Evolutionary conservation across 2,113 vertebrate species (phyloP).

Genomic region (Coptodon bakossiorum): DNA sequence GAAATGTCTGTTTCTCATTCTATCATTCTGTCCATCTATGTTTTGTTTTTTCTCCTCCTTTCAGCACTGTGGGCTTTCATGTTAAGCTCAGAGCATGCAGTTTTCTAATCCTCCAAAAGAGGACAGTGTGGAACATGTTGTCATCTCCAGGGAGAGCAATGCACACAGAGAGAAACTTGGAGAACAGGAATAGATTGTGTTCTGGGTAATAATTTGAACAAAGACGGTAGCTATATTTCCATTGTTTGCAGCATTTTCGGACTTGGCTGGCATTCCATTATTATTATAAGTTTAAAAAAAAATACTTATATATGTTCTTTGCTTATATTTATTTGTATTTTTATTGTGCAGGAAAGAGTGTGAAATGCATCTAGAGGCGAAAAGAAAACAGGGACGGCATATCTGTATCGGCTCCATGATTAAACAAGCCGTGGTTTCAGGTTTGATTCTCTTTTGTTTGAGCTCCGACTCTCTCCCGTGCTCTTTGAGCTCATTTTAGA

Average conservation of each 20-base stretch:
- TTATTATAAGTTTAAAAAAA: background rate
- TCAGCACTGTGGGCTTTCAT: background rate
- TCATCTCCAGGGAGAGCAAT: slow-evolving; percentile 45
- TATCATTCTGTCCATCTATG: background rate
- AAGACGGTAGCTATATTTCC: background rate
- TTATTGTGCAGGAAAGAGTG: background rate
- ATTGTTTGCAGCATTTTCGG: background rate
- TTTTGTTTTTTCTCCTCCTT: background rate
- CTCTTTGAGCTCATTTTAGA: slow-evolving; percentile 3
- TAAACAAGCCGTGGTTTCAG: background rate
- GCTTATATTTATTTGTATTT: background rate
- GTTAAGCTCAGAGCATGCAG: slow-evolving; percentile 19
- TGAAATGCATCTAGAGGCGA: background rate
- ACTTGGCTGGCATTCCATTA: background rate
- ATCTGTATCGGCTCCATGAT: background rate
- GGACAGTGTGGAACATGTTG: slow-evolving; percentile 62
- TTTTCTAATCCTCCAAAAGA: slow-evolving; percentile 61
- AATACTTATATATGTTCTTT: background rate
- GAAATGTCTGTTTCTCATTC: background rate
- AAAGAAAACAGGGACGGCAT: background rate
- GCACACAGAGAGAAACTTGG: background rate
- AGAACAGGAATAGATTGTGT: background rate
- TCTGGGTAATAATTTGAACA: background rate
- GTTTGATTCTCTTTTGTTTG: background rate
- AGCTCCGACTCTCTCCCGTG: background rate